Percentiles rank a stretch among this genome's conserved stretches.
phyloP scores from a whole-genome alignment of 2,888 invertebrate species.

The Chymomyza amoena region DNA sequence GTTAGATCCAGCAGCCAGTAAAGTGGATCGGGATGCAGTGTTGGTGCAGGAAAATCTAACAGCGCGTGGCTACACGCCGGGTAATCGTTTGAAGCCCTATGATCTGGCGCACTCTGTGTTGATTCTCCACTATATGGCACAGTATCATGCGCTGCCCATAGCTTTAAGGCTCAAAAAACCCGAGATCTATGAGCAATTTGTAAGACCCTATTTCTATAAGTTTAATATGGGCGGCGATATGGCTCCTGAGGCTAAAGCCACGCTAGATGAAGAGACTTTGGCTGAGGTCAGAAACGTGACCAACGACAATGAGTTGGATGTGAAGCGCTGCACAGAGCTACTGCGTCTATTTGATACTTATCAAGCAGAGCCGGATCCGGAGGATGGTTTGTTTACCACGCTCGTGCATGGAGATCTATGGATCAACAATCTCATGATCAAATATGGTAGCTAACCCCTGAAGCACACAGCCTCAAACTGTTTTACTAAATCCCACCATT shows the following conservation, averaged over 20 bases:
- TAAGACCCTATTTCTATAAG: slow-evolving; percentile 76
- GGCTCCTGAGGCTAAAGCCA: slow-evolving; percentile 26
- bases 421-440: slow-evolving; percentile 82
- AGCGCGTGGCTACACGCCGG: slow-evolving; percentile 79
- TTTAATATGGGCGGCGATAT: slow-evolving; percentile 61
- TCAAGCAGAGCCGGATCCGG: slow-evolving; percentile 47
- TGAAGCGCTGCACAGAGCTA: slow-evolving; percentile 52
- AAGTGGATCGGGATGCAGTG: slow-evolving; percentile 81
- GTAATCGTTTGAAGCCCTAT: slow-evolving; percentile 80
- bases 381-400: slow-evolving; percentile 80
- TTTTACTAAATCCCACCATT: not conserved
- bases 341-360: slow-evolving; percentile 47
- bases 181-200: slow-evolving; percentile 77
- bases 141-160: slow-evolving; percentile 82
- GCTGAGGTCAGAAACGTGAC: slow-evolving; percentile 48
- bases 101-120: slow-evolving; percentile 80
- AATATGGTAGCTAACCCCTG: slow-evolving; percentile 72
- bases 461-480: not conserved
- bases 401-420: slow-evolving; percentile 82
- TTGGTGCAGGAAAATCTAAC: slow-evolving; percentile 82
- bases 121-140: slow-evolving; percentile 80
- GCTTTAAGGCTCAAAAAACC: slow-evolving; percentile 80
- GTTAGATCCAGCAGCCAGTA: slow-evolving; percentile 62
- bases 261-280: slow-evolving; percentile 46
- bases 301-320: slow-evolving; percentile 44